Evolutionary conservation across 2,888 invertebrate genomes (phyloP).

Genomic region (Drosophila neonasuta): DNA sequence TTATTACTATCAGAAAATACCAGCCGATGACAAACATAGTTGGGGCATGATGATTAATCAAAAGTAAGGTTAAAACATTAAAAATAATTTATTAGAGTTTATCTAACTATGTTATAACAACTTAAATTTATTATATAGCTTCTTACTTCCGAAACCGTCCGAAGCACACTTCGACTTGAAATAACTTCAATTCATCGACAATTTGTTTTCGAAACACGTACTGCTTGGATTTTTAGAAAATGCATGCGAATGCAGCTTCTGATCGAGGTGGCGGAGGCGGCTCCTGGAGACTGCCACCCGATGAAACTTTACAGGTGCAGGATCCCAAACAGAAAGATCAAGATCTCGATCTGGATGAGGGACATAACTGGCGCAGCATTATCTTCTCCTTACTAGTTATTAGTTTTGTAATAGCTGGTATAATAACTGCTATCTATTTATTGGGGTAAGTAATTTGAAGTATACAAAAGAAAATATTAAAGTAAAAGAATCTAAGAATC

Average conservation of each 20-base stretch:
- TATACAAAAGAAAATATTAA: background rate
- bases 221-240: constrained; percentile 75
- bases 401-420: constrained; percentile 92
- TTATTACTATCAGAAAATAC: constrained; percentile 17
- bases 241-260: constrained; percentile 94
- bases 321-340: constrained; percentile 93
- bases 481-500: no score
- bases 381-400: constrained; percentile 93
- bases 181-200: constrained; percentile 41
- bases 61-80: constrained; percentile 21
- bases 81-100: background rate
- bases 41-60: constrained; percentile 40
- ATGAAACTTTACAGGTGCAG: constrained; percentile 95
- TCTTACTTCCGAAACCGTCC: constrained; percentile 57
- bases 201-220: constrained; percentile 29
- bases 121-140: constrained; percentile 33
- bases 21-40: constrained; percentile 45
- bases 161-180: constrained; percentile 42
- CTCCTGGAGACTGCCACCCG: constrained; percentile 95
- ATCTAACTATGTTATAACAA: background rate
- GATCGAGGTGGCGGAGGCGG: constrained; percentile 89
- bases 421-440: constrained; percentile 93
- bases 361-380: constrained; percentile 95
- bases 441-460: constrained; percentile 85
- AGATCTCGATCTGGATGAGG: constrained; percentile 89